Evolutionary conservation across 1,140 invertebrate species (phyloP).

Genomic region (Zaprionus kolodkinae): DNA sequence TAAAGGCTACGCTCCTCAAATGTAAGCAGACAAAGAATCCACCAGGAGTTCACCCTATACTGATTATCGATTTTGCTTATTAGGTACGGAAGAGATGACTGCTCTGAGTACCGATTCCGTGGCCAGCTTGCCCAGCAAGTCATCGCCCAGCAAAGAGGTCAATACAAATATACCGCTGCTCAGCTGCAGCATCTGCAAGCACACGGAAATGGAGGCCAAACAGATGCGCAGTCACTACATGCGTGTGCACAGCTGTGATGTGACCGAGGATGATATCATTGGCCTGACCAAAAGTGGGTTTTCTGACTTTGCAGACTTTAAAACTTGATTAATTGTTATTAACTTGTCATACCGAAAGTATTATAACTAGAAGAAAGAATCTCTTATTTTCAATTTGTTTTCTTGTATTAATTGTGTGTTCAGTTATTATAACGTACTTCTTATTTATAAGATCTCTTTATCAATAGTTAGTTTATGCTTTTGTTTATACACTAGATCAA

Average conservation of each 20-base stretch:
- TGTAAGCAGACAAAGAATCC: slow-evolving; percentile 28
- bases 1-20: slow-evolving; percentile 34
- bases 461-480: not conserved
- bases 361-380: slow-evolving; percentile 1
- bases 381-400: not conserved
- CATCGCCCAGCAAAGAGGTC: slow-evolving; percentile 16
- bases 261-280: slow-evolving; percentile 69
- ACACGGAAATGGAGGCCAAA: slow-evolving; percentile 58
- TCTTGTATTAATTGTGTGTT: not conserved
- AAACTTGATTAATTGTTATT: not conserved
- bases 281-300: slow-evolving; percentile 65
- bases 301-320: not conserved
- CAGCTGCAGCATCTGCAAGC: slow-evolving; percentile 67
- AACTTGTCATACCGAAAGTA: slow-evolving; percentile 1
- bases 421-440: not conserved
- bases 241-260: slow-evolving; percentile 57
- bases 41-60: not conserved
- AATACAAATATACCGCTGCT: slow-evolving; percentile 59
- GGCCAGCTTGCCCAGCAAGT: slow-evolving; percentile 15
- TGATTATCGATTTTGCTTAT: not conserved
- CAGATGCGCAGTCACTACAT: slow-evolving; percentile 68
- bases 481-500: slow-evolving; percentile 50
- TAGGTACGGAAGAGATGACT: slow-evolving; percentile 30
- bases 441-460: not conserved
- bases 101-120: not conserved